Evolutionary conservation across 2,113 vertebrate genomes (phyloP).

Genomic region (Nycticorax nycticorax): DNA sequence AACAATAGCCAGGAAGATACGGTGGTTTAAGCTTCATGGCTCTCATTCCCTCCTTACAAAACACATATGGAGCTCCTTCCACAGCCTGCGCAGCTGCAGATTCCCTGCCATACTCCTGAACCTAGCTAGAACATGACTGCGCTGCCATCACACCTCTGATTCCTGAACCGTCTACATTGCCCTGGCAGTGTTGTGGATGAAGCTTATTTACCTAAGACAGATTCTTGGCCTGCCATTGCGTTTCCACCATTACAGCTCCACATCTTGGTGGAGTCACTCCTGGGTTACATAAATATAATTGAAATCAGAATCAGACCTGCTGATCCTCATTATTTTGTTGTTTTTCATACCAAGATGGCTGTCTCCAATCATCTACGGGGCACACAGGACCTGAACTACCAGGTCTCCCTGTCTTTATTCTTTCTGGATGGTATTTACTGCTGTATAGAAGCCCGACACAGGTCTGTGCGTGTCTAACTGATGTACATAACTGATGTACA

Average conservation of each 20-base stretch:
- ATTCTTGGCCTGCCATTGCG: background rate
- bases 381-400: background rate
- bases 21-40: background rate
- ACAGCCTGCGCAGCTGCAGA: background rate
- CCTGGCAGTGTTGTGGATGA: background rate
- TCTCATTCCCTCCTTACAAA: background rate
- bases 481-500: background rate
- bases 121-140: background rate
- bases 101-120: background rate
- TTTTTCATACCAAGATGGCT: slow-evolving; percentile 32
- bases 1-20: background rate
- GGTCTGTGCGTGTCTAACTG: slow-evolving; percentile 19
- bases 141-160: background rate
- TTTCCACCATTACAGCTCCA: slow-evolving; percentile 28
- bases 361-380: background rate
- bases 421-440: background rate
- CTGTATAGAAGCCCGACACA: background rate
- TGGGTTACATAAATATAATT: slow-evolving; percentile 50
- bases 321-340: slow-evolving; percentile 49
- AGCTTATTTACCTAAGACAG: slow-evolving; percentile 39
- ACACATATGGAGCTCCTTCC: background rate
- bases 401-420: background rate
- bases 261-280: slow-evolving; percentile 38
- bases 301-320: slow-evolving; percentile 53
- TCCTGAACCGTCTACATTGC: background rate